Evolutionary conservation across 2,113 vertebrate genomes (phyloP), one percentile per base, ranked within the genome.

Genomic region (Rhineura floridana): DNA sequence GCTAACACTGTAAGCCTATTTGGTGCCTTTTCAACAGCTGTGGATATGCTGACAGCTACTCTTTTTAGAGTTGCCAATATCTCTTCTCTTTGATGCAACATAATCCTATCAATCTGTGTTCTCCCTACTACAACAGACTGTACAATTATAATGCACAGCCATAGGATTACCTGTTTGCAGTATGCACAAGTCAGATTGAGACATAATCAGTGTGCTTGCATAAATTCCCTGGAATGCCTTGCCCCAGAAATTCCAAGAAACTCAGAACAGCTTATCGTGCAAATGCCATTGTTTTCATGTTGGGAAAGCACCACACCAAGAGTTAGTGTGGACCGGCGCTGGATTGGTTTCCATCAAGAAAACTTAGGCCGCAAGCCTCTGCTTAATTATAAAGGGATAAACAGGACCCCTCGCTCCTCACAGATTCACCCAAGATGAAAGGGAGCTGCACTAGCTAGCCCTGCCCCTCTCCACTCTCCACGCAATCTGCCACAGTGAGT

Each of bases 31-130:
- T 81, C 67, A 76, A 70, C 76, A 77, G 78, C 79, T 77, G 36
- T 50, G 78, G 48, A 70, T 4, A 48, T 0, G 0, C 91, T 65
- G 48, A 83, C 65, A 85, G 73, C 50, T n/a, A 19, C 72, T n/a
- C n/a, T 88, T 88, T 85, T 84, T 25, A 76, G 0, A 0, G 15
- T 9, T 2, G 50, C 36, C 30, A 48, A 81, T 36, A 75, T 82
- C 88, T 91, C 85, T 92, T 87, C 75, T 91, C 87, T 89, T 83
- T 84, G 73, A 92, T 90, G 87, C 87, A 48, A 25, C 91, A 44
- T 82, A 69, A 91, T 59, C 79, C 72, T 86, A 87, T 86, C 1
- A 79, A 48, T 13, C 50, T 83, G 84, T 91, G 82, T 48, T 81
- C 86, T 36, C 44, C 76, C 36, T 92, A 87, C 87, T 87, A 81